A percentile compares a stretch with the other conserved stretches of the same genome.
Evolutionary conservation across 2,113 vertebrate genomes (phyloP).

Genomic region (cattle (Bos taurus)): ARS-UCD2.0 NC_037351.1:54866501-54867000

Average conservation of each 20-base stretch:
- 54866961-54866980: background rate
- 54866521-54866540: background rate
- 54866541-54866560: background rate
- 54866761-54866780: conserved; percentile 8
- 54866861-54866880: background rate
- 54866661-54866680: background rate
- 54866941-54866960: background rate
- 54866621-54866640: background rate
- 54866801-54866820: background rate
- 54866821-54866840: conserved; percentile 32
- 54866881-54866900: background rate
- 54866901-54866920: conserved; percentile 23
- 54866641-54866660: background rate
- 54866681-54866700: background rate
- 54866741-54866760: background rate
- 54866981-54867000: background rate
- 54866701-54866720: background rate
- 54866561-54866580: background rate
- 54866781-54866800: conserved; percentile 9
- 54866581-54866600: background rate
- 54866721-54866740: background rate
- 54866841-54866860: conserved; percentile 5
- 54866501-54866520: background rate
- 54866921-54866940: background rate
- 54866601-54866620: background rate